phyloP scores from a whole-genome alignment of 2,797 vertebrate genomes.

The Helarctos malayanus region DNA sequence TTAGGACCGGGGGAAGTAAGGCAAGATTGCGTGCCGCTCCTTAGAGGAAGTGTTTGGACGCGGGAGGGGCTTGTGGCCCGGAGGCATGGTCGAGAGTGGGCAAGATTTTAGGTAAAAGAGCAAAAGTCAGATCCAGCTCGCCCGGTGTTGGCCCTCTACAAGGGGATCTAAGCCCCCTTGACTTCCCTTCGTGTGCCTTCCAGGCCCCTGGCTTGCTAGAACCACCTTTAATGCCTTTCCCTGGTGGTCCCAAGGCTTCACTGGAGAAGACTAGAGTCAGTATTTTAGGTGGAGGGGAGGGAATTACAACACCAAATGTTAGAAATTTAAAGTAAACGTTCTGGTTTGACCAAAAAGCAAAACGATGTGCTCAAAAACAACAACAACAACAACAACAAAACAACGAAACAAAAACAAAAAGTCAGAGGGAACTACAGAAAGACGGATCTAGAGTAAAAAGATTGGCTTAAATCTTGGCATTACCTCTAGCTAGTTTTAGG shows the following conservation, averaged over 20 bases:
- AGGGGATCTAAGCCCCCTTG: background rate
- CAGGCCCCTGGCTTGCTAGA: background rate
- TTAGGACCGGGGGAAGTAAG: background rate
- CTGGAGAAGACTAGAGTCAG: background rate
- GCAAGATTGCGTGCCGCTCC: background rate
- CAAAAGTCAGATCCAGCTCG: background rate
- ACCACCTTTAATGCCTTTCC: background rate
- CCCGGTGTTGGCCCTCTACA: background rate
- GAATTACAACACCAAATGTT: background rate
- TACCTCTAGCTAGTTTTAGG: background rate
- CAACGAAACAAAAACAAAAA: no score
- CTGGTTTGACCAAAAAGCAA: conserved; percentile 31
- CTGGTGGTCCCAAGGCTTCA: background rate
- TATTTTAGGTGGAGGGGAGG: background rate
- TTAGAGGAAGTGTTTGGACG: background rate
- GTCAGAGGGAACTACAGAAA: background rate
- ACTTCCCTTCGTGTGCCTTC: background rate
- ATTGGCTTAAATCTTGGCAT: background rate
- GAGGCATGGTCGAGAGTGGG: background rate
- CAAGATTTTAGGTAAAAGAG: background rate
- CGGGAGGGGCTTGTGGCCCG: background rate
- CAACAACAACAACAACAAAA: no score
- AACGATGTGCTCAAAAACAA: background rate
- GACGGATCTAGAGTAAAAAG: background rate
- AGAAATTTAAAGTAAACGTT: background rate